Evolutionary conservation across 1,140 invertebrate species (phyloP).

Genomic region (Drosophila jambulina): DNA sequence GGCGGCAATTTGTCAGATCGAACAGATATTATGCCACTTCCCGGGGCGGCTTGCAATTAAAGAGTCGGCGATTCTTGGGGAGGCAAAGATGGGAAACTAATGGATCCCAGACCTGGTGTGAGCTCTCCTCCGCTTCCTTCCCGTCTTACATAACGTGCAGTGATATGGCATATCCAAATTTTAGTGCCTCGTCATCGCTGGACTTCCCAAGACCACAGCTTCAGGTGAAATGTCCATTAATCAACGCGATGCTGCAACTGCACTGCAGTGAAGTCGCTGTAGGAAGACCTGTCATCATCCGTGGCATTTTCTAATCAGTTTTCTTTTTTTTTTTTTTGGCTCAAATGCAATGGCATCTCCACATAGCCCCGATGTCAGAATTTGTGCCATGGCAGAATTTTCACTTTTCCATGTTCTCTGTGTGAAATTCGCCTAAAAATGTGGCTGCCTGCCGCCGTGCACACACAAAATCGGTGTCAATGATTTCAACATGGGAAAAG

Average conservation of each 20-base stretch:
- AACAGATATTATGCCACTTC: slow-evolving; percentile 21
- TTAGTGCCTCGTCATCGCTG: slow-evolving; percentile 25
- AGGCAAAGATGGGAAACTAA: background rate
- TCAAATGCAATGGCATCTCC: slow-evolving; percentile 47
- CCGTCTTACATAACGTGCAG: slow-evolving; percentile 34
- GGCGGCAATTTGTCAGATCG: slow-evolving; percentile 12
- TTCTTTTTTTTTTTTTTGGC: slow-evolving; percentile 32
- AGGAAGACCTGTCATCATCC: slow-evolving; percentile 37
- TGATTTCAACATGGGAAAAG: slow-evolving; percentile 79
- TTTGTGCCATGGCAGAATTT: slow-evolving; percentile 61
- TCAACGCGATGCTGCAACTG: slow-evolving; percentile 60
- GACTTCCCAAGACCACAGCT: slow-evolving; percentile 32
- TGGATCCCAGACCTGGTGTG: slow-evolving; percentile 1
- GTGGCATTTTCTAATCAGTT: slow-evolving; percentile 64
- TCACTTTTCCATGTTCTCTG: slow-evolving; percentile 72
- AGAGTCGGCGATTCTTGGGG: slow-evolving; percentile 6
- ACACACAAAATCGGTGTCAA: slow-evolving; percentile 73
- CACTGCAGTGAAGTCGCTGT: background rate
- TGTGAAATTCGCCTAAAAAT: slow-evolving; percentile 78
- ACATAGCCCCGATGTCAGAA: slow-evolving; percentile 54
- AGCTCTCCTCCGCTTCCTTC: slow-evolving; percentile 19
- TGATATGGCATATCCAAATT: slow-evolving; percentile 25
- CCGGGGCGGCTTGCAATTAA: slow-evolving; percentile 7
- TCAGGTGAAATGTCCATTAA: slow-evolving; percentile 50
- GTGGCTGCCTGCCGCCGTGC: slow-evolving; percentile 23